Base-by-base conservation (phyloP, 2,797 vertebrate genomes). In the Erpetoichthys calabaricus region DNA sequence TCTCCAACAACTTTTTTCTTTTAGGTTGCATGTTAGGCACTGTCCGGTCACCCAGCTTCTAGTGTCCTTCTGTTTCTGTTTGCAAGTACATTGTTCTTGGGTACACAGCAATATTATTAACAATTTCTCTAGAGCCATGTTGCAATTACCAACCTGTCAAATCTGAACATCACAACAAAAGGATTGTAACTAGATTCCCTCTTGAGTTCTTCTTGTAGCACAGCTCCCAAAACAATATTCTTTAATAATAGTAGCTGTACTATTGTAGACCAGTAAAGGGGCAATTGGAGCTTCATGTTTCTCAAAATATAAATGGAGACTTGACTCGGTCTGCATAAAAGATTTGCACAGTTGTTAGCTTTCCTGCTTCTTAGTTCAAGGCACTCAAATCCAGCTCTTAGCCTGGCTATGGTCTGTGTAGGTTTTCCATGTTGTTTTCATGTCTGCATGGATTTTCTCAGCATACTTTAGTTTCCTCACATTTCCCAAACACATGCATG, bases 121-220 rank as follows among this genome's bases (percentile, higher is more conserved):
- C 9, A 54, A 54, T 54, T 43, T 43, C 53, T 41, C 5, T 43
- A 54, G 53, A 54, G 53, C 53, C 41, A 5, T 54, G 53, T 42
- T 54, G 53, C 53, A 54, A 42, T 54, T 54, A 54, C 10, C 53
- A 41, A 42, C 53, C 53, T 54, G 53, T 54, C 53, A 43, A 54
- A 54, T 54, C 5, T 41, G 44, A 54, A 54, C 6, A 43, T 54
- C 53, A 54, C 53, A 25, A 42, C 41, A 42, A 42, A 54, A 54
- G 53, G 3, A 44, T 42, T 54, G 6, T 4, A 42, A 54, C 41
- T 42, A 7, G 44, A 54, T 54, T 54, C 25, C 10, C 53, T 42
- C 53, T 8, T 49, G 47, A 49, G 47, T n/a, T 49, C n/a, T n/a
- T n/a, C n/a, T 7, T 7, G 7, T 54, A 54, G 44, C 53, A 3